Evolutionary conservation across 2,888 invertebrate species (phyloP).

Genomic region (Dione juno): DNA sequence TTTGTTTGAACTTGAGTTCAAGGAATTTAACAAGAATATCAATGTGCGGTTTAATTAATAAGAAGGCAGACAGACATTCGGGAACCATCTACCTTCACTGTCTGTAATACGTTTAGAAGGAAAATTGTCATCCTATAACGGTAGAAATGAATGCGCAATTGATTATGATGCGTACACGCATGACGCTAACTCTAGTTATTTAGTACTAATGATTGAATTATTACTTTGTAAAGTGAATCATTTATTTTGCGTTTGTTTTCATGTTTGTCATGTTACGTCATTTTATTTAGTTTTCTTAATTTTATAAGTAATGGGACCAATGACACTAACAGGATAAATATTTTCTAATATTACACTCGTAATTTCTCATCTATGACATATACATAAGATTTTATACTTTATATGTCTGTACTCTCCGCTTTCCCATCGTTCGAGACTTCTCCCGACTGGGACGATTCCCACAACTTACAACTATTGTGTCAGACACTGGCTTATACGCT

Average conservation of each 20-base stretch:
- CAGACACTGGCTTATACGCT: too few species aligned
- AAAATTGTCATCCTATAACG: neutral
- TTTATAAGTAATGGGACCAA: neutral
- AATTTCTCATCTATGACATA: neutral
- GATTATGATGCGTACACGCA: constrained; percentile 29
- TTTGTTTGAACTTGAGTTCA: neutral
- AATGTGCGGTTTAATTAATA: neutral
- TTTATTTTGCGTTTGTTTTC: neutral
- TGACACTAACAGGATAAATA: neutral
- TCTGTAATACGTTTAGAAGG: neutral
- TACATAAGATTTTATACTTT: too few species aligned
- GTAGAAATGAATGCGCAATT: neutral
- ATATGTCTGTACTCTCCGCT: too few species aligned
- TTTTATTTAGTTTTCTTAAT: neutral
- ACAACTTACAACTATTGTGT: too few species aligned
- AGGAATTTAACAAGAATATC: neutral
- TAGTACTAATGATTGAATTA: neutral
- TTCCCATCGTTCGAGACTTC: too few species aligned
- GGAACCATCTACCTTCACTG: neutral
- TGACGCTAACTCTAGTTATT: constrained; percentile 44
- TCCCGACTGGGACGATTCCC: too few species aligned
- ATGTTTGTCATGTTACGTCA: neutral
- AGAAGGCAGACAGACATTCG: neutral
- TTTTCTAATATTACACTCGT: neutral
- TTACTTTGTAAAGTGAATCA: constrained; percentile 11